Conservation (phyloP, 2,797 vertebrate genomes). For the Lutjanus campechanus region DNA sequence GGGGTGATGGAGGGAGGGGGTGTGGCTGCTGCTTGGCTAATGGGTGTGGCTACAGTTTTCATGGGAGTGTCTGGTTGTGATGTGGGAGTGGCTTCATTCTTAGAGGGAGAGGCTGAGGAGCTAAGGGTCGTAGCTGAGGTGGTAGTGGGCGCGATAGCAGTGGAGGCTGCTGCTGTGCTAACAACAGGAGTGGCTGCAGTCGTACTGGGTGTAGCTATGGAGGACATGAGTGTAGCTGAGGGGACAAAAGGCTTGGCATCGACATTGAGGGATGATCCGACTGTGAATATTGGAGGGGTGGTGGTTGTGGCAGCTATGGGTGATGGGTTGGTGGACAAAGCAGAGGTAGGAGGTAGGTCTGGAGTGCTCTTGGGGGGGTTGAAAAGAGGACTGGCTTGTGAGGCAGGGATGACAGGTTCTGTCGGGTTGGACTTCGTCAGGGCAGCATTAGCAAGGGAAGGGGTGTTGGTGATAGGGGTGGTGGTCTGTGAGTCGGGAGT, state of each 20-base stretch:
- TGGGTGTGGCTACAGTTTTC: conserved; percentile 39
- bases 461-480: conserved; percentile 71
- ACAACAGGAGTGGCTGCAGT: not conserved
- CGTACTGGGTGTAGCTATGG: conserved; percentile 8
- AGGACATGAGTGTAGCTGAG: conserved; percentile 49
- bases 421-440: conserved; percentile 60
- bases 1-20: conserved; percentile 71
- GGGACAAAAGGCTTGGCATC: conserved; percentile 81
- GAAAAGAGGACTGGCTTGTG: conserved; percentile 43
- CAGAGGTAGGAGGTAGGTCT: conserved; percentile 40
- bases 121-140: conserved; percentile 18
- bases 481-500: conserved; percentile 76
- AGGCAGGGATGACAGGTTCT: conserved; percentile 43
- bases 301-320: conserved; percentile 11
- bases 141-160: conserved; percentile 2
- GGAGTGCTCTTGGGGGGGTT: conserved; percentile 53
- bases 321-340: conserved; percentile 29
- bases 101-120: conserved; percentile 36
- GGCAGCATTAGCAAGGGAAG: conserved; percentile 49
- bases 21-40: conserved; percentile 53
- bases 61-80: conserved; percentile 30
- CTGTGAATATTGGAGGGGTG: conserved; percentile 22
- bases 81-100: conserved; percentile 37
- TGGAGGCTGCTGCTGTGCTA: conserved; percentile 5
- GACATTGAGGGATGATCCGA: conserved; percentile 74